Conservation (phyloP, 2,797 vertebrate species). For the Leptatherina wallacei region DNA sequence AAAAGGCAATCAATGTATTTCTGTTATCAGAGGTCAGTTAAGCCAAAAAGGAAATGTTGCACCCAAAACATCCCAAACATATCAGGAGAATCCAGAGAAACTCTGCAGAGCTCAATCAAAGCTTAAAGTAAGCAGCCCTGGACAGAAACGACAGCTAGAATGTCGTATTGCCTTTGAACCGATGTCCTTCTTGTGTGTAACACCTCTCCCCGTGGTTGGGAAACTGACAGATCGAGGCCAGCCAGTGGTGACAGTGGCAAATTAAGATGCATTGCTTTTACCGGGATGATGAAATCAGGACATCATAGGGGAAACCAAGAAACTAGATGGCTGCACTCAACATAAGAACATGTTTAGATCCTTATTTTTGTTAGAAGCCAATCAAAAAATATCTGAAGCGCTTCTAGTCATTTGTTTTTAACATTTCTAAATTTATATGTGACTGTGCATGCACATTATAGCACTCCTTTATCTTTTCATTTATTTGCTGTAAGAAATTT, state of each 20-base stretch:
- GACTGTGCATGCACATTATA: slow-evolving; percentile 24
- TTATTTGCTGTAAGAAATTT: slow-evolving; percentile 69
- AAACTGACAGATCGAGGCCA: slow-evolving; percentile 77
- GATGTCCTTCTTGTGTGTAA: slow-evolving; percentile 63
- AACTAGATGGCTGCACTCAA: slow-evolving; percentile 33
- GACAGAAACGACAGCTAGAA: slow-evolving; percentile 30
- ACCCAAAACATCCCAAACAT: slow-evolving; percentile 12
- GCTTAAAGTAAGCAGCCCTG: slow-evolving; percentile 18
- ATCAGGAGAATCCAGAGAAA: slow-evolving; percentile 22
- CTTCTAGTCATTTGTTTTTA: slow-evolving; percentile 1
- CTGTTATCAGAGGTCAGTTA: slow-evolving; percentile 25
- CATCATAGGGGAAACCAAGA: slow-evolving; percentile 65
- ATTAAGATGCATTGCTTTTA: slow-evolving; percentile 77
- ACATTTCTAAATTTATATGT: slow-evolving; percentile 16
- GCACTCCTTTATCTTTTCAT: slow-evolving; percentile 48
- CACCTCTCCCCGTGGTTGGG: slow-evolving; percentile 67
- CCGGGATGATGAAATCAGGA: slow-evolving; percentile 74
- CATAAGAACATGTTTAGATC: slow-evolving; percentile 23
- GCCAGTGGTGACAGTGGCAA: slow-evolving; percentile 71
- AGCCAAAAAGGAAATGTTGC: neutral
- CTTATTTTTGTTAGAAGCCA: slow-evolving; percentile 37
- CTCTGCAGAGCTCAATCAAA: slow-evolving; percentile 34
- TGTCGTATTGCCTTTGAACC: slow-evolving; percentile 67
- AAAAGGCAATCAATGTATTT: neutral
- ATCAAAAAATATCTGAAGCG: slow-evolving; percentile 34